A percentile compares a stretch with the other conserved stretches of the same genome.
Evolutionary conservation across 2,797 vertebrate genomes (phyloP).

Genomic region (Rhinichthys osculus): DNA sequence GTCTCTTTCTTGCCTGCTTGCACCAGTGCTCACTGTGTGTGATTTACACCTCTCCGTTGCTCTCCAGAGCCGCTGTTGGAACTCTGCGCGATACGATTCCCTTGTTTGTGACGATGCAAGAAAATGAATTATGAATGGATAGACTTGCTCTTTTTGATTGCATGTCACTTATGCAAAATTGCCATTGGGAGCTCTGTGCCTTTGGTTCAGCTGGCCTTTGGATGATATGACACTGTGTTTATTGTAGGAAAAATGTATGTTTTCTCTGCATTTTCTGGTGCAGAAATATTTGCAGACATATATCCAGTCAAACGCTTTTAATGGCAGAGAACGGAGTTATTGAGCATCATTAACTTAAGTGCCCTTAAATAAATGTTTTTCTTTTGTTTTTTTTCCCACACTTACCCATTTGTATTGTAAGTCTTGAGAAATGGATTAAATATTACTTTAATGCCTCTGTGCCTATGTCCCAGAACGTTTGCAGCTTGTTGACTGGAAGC

Average conservation of each 20-base stretch:
- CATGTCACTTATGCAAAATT: conserved; percentile 20
- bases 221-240: not conserved
- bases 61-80: conserved; percentile 17
- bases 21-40: not conserved
- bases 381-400: conserved; percentile 13
- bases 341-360: not conserved
- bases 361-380: not conserved
- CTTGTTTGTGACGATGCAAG: conserved; percentile 27
- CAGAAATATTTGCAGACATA: conserved; percentile 3
- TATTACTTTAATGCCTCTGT: not conserved
- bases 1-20: conserved; percentile 16
- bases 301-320: conserved; percentile 12
- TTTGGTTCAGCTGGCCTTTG: not conserved
- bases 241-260: not conserved
- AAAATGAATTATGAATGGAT: conserved; percentile 32
- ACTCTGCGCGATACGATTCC: not conserved
- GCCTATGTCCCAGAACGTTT: not conserved
- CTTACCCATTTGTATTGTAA: conserved; percentile 12
- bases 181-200: not conserved
- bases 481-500: not conserved
- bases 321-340: not conserved
- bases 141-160: conserved; percentile 9
- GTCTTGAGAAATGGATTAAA: conserved; percentile 16
- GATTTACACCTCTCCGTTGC: conserved; percentile 18
- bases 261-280: conserved; percentile 7